Evolutionary conservation across 2,113 vertebrate genomes (phyloP).

Genomic region (Scolopax mira): DNA sequence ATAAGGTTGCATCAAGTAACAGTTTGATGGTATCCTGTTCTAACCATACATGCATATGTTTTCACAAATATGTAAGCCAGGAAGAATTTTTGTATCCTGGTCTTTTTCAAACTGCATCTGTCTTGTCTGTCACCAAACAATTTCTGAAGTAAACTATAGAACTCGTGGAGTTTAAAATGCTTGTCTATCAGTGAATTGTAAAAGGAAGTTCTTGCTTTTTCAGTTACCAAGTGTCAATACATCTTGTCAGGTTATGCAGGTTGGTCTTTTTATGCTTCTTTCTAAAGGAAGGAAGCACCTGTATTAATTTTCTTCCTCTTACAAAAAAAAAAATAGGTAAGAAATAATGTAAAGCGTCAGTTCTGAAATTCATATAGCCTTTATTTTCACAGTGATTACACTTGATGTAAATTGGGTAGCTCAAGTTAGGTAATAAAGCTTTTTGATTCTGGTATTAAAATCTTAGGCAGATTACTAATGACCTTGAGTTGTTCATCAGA

Average conservation of each 20-base stretch:
- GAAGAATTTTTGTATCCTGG: neutral
- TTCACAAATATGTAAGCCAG: neutral
- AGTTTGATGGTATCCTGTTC: neutral
- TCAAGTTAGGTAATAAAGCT: neutral
- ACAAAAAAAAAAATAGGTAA: neutral
- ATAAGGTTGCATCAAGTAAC: neutral
- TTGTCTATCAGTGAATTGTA: neutral
- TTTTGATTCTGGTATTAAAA: constrained; percentile 7
- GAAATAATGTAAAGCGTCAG: neutral
- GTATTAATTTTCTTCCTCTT: neutral
- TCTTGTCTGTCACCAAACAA: neutral
- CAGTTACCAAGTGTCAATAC: neutral
- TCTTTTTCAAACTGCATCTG: neutral
- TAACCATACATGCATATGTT: neutral
- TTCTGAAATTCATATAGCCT: neutral
- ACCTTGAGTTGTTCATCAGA: constrained; percentile 4
- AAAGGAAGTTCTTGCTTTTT: neutral
- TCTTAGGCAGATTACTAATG: neutral
- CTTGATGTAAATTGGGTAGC: neutral
- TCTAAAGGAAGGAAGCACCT: neutral
- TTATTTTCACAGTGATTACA: neutral
- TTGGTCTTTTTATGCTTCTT: neutral
- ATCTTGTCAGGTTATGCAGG: neutral
- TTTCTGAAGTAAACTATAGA: neutral
- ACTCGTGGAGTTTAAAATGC: neutral